Percentiles rank a stretch among this genome's conserved stretches.
Conservation (phyloP, 2,888 invertebrate genomes). For the Temnothorax unifasciatus region DNA sequence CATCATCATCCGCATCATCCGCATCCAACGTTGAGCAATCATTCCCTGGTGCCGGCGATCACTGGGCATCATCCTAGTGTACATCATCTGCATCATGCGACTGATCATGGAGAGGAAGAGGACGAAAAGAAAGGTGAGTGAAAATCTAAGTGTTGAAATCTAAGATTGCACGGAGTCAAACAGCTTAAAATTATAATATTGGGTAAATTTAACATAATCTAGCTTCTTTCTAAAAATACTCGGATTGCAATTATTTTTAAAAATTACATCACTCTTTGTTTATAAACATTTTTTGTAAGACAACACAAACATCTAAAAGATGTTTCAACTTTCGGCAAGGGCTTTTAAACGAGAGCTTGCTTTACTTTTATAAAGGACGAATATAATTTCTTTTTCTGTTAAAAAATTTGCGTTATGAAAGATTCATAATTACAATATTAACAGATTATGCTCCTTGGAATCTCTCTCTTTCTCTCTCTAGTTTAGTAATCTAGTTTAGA, state of each 20-base stretch:
- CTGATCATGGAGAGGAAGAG: conserved; percentile 84
- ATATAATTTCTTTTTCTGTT: neutral
- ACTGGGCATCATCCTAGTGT: conserved; percentile 81
- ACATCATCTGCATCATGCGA: conserved; percentile 82
- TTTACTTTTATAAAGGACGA: neutral
- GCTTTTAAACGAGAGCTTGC: neutral
- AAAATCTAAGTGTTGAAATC: neutral
- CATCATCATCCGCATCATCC: conserved; percentile 85
- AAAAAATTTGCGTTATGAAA: neutral
- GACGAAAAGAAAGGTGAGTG: conserved; percentile 85
- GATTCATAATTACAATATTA: neutral
- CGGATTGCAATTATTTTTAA: neutral
- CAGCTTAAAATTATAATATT: neutral
- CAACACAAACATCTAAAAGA: neutral
- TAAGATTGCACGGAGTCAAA: neutral
- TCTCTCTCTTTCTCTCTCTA: neutral
- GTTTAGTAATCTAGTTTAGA: neutral
- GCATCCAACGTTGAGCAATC: conserved; percentile 83
- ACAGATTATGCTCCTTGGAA: neutral
- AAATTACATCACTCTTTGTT: neutral
- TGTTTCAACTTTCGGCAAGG: neutral
- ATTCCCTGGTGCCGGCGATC: conserved; percentile 82
- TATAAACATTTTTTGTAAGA: neutral
- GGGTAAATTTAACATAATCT: neutral
- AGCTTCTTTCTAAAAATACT: neutral